phyloP scores from a whole-genome alignment of 2,797 vertebrate species.

The Sebastes hopkinsi region DNA sequence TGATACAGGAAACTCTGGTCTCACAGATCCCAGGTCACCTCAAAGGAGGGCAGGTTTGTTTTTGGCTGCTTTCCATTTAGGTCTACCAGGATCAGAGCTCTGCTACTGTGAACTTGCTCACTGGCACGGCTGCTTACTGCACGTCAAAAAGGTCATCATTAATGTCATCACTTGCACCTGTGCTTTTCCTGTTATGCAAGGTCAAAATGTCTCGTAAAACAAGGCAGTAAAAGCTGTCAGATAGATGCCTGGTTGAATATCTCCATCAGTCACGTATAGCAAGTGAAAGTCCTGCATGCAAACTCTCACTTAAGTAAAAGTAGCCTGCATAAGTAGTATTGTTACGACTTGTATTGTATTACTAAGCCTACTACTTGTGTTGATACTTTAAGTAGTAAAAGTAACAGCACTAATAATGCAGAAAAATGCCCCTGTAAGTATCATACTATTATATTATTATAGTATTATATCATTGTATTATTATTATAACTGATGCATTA shows the following conservation, averaged over 20 bases:
- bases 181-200: neutral
- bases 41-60: neutral
- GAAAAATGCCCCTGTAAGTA: neutral
- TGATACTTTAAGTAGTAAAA: neutral
- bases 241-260: neutral
- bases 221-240: neutral
- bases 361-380: neutral
- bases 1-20: slow-evolving; percentile 14
- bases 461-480: neutral
- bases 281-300: neutral
- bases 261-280: neutral
- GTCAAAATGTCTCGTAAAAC: neutral
- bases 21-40: neutral
- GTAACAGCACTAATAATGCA: neutral
- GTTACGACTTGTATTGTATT: neutral
- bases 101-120: neutral
- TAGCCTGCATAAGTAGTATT: neutral
- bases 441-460: neutral
- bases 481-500: neutral
- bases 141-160: neutral
- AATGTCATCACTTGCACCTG: neutral
- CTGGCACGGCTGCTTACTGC: neutral
- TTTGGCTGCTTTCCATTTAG: neutral
- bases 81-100: neutral
- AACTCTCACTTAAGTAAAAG: neutral